Evolutionary conservation across 2,113 vertebrate genomes (phyloP).

Genomic region (Eolophus roseicapilla): DNA sequence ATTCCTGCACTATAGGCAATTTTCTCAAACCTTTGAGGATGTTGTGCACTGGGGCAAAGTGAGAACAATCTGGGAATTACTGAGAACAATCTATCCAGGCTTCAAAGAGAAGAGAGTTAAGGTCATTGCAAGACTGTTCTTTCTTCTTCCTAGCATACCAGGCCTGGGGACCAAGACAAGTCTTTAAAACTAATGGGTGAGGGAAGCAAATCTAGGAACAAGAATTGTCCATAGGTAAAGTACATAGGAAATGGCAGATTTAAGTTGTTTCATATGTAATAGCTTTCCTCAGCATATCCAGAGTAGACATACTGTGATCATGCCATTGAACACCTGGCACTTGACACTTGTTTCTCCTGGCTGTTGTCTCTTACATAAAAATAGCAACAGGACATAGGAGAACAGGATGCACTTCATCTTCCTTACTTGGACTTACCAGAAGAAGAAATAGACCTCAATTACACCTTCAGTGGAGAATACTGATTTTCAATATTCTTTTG

Average conservation of each 20-base stretch:
- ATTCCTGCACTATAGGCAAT: not conserved
- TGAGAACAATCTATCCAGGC: not conserved
- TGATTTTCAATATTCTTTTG: not conserved
- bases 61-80: not conserved
- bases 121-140: not conserved
- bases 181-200: not conserved
- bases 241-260: not conserved
- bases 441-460: not conserved
- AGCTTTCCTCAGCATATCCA: not conserved
- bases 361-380: not conserved
- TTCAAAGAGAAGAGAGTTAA: not conserved
- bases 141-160: not conserved
- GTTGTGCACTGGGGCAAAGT: not conserved
- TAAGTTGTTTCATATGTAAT: not conserved
- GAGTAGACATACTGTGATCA: not conserved
- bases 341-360: not conserved
- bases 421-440: not conserved
- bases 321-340: not conserved
- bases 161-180: not conserved
- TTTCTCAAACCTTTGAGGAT: not conserved
- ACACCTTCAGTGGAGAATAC: not conserved
- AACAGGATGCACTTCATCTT: not conserved
- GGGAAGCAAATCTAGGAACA: not conserved
- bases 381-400: not conserved
- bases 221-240: not conserved